phyloP scores from a whole-genome alignment of 2,113 vertebrate species.

The Bos taurus region ARS-UCD2.0 NC_037329.1:53242501-53243000 shows the following conservation, averaged over 20 bases:
- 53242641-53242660: conserved; percentile 92
- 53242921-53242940: conserved; percentile 26
- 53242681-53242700: conserved; percentile 94
- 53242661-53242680: conserved; percentile 94
- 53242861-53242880: conserved; percentile 8
- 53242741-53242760: conserved; percentile 85
- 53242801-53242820: conserved; percentile 63
- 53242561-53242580: conserved; percentile 95
- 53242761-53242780: conserved; percentile 80
- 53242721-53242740: conserved; percentile 90
- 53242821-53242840: neutral
- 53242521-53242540: conserved; percentile 93
- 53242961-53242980: conserved; percentile 58
- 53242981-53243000: conserved; percentile 68
- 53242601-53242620: conserved; percentile 92
- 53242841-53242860: conserved; percentile 21
- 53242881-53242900: conserved; percentile 35
- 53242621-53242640: conserved; percentile 98
- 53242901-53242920: conserved; percentile 12
- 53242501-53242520: conserved; percentile 90
- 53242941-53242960: conserved; percentile 42
- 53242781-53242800: conserved; percentile 63
- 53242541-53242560: conserved; percentile 90
- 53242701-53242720: conserved; percentile 92
- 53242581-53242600: conserved; percentile 92